These are phyloP conservation scores for Tetranychus cinnabarinus DNA, from an alignment of 1,140 invertebrate genomes.

Conservation along the genomic window DNA sequence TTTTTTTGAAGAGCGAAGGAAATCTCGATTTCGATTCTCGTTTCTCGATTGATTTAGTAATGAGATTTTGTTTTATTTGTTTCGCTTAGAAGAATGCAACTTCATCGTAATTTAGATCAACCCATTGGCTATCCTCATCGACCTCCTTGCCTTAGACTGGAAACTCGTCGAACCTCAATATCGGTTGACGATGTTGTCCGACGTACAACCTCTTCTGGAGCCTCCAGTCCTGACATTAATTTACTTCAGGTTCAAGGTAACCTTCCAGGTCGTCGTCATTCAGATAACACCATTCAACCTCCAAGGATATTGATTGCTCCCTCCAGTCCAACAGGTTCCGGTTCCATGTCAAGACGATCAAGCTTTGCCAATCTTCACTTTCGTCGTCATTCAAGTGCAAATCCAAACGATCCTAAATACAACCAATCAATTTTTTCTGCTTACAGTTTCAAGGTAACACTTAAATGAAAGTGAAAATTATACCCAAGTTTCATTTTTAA, in stretches of 20 bases:
- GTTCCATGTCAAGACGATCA: conserved; percentile 5
- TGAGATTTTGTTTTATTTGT: no score
- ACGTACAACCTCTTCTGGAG: conserved; percentile 25
- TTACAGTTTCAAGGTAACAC: background rate
- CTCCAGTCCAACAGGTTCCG: conserved; percentile 33
- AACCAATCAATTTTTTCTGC: background rate
- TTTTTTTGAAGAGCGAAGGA: no score
- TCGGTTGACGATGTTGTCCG: conserved; percentile 15
- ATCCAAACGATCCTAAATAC: conserved; percentile 8
- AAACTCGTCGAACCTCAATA: conserved; percentile 16
- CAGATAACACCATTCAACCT: conserved; percentile 63
- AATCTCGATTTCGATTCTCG: no score
- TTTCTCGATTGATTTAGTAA: no score
- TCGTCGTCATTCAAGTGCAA: conserved; percentile 13
- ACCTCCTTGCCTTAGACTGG: conserved; percentile 14
- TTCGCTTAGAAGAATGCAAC: background rate
- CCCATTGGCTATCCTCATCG: conserved; percentile 14
- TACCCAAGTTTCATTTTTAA: background rate
- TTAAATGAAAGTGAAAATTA: background rate
- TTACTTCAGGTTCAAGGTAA: conserved; percentile 55
- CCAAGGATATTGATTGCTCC: conserved; percentile 34
- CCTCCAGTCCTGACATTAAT: conserved; percentile 56
- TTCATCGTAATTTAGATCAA: conserved; percentile 1
- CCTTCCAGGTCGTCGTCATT: conserved; percentile 48
- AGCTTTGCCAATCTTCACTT: conserved; percentile 6